Evolutionary conservation across 2,797 vertebrate species (phyloP), one percentile per base, ranked within the genome.

Genomic region (Smutsia temminckii): DNA sequence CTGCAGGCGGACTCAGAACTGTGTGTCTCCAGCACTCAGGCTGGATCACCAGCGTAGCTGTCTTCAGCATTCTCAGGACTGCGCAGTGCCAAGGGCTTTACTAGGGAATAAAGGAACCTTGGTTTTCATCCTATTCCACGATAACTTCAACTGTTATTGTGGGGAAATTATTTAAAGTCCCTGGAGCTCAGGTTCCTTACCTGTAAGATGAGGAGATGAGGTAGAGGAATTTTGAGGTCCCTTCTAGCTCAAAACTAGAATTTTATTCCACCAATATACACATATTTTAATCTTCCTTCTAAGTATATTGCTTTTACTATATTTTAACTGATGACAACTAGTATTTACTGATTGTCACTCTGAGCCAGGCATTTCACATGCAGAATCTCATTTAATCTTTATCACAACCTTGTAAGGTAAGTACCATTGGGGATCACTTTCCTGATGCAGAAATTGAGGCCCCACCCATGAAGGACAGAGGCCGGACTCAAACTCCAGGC

Each of bases 1-100:
- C 2, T 10, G 1, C 23, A 64, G 46, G 21, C 2, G 4, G 34
- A 59, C 18, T 23, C 32, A 53, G 27, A 53, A 25, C 5, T 57
- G 29, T 40, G 49, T 42, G 40, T 34, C 20, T 53, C 32, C 21
- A 21, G 23, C 37, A 27, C 2, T 3, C 7, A 29, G 12, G 37
- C n/a, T 53, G n/a, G 11, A 32, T 6, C 6, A 40, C 34, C 17
- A 9, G 21, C 1, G 23, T 20, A 16, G 16, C 81, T 0, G 0
- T 13, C 27, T 20, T 21, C 42, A 69, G 68, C 20, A 25, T 17
- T 25, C 88, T 80, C 32, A 49, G 77, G 5, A 78, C 18, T 53
- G 14, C 34, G 8, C 8, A 18, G 32, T 16, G 10, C 7, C 32
- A 51, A 51, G 40, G 66, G 37, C 23, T 74, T 20, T 61, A 32